phyloP scores from a whole-genome alignment of 2,888 invertebrate species.

The Phaonia tiefii region DNA sequence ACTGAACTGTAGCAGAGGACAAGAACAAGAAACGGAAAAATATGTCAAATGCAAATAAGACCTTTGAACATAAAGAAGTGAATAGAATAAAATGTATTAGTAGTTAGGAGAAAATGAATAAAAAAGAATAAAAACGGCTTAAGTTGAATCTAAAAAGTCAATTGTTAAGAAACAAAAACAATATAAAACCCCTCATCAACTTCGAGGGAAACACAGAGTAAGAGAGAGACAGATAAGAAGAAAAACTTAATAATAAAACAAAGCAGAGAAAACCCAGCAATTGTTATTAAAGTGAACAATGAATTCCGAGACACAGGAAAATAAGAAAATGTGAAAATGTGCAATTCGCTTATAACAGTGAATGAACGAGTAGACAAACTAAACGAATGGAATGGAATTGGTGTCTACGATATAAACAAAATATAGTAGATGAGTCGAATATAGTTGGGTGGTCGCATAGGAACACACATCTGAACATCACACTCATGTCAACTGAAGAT shows the following conservation, averaged over 20 bases:
- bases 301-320: not conserved
- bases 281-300: constrained; percentile 38
- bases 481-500: no score
- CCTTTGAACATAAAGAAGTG: constrained; percentile 25
- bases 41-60: constrained; percentile 61
- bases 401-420: no score
- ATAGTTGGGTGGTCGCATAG: no score
- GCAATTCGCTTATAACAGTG: not conserved
- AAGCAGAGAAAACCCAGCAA: not conserved
- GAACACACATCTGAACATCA: no score
- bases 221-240: not conserved
- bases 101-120: not conserved
- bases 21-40: not conserved
- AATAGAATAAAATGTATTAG: constrained; percentile 21
- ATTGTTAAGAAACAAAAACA: constrained; percentile 48
- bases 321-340: constrained; percentile 12
- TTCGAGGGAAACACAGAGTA: constrained; percentile 20
- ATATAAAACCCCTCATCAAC: constrained; percentile 34
- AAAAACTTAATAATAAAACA: no score
- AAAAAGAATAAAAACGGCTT: constrained; percentile 41
- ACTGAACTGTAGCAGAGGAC: no score
- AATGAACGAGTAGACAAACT: not conserved
- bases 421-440: no score
- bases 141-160: constrained; percentile 53
- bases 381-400: not conserved